Evolutionary conservation across 2,888 invertebrate species (phyloP), one percentile per base, ranked within the genome.

Genomic region (Epinotia nisella): DNA sequence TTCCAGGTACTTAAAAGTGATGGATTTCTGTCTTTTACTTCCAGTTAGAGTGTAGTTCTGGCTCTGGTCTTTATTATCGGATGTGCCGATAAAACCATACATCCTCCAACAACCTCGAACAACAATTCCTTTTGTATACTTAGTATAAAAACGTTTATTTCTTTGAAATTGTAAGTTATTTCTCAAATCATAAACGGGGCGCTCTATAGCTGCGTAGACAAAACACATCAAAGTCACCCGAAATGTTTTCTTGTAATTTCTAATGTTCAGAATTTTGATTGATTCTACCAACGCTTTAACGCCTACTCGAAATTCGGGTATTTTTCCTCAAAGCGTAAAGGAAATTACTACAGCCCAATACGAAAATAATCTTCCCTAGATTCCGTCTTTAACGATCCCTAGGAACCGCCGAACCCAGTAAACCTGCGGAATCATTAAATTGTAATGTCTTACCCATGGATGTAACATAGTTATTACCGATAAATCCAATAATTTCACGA

Each of bases 401-500:
- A 49, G 35, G 17, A 69, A 68, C 72, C 72, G 62, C 68, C 24
- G 73, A 58, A 58, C 69, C 53, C 51, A 68, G 69, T 64, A 69
- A 73, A 73, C 73, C 69, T 73, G 69, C 19, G 73, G 68, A 73
- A 64, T 53, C 73, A 64, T 69, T 69, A 73, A 73, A 69, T 53
- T 73, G 69, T 73, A 69, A 73, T 68, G 69, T 73, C 69, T 62
- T 51, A 62, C 24, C 56, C 68, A 53, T 59, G 73, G 64, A 69
- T 58, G 39, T 64, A 69, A 69, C 67, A 56, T 49, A 58, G 62
- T 73, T 73, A 73, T 59, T 69, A 64, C 73, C 73, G 55, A 73
- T 72, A 72, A 72, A 72, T 72, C 68, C 68, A 72, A 72, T 73
- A 73, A 73, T 73, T 69, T 69, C 69, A 69, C 58, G 58, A 73